Percentiles rank a stretch among this genome's conserved stretches.
Conservation (phyloP, 2,888 invertebrate species). For the Tuberolachnus salignus region DNA sequence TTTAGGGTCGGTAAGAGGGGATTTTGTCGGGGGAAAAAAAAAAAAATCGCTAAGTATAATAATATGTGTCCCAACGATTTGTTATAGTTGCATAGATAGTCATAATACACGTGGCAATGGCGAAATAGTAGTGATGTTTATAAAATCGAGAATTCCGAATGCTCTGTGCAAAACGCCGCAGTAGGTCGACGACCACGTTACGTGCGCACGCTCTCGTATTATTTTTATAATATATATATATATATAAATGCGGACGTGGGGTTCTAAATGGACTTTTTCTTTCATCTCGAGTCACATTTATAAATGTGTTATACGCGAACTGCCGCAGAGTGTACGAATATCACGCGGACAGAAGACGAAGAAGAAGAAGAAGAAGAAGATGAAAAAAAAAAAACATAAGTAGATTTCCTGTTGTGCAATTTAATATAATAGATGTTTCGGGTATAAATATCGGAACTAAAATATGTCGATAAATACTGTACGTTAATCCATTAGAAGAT, state of each 20-base stretch:
- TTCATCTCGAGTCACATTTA: slow-evolving; percentile 33
- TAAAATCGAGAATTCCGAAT: slow-evolving; percentile 19
- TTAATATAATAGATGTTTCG: neutral
- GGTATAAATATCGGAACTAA: slow-evolving; percentile 15
- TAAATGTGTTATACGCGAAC: slow-evolving; percentile 24
- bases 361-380: no score
- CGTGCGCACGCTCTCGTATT: no score
- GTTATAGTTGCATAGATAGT: slow-evolving; percentile 49
- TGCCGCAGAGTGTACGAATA: neutral
- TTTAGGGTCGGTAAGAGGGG: slow-evolving; percentile 42
- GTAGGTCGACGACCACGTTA: slow-evolving; percentile 44
- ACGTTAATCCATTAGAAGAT: slow-evolving; percentile 35
- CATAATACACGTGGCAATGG: slow-evolving; percentile 30
- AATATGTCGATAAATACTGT: slow-evolving; percentile 39
- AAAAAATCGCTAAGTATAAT: neutral
- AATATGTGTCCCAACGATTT: slow-evolving; percentile 29
- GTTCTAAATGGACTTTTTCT: slow-evolving; percentile 52
- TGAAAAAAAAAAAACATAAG: neutral
- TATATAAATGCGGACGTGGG: slow-evolving; percentile 25
- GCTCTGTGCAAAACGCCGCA: slow-evolving; percentile 21
- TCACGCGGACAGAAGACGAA: neutral
- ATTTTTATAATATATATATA: no score
- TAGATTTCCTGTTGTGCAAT: slow-evolving; percentile 51
- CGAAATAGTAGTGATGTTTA: slow-evolving; percentile 6
- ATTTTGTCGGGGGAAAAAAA: neutral